phyloP scores from a whole-genome alignment of 2,888 invertebrate genomes.

The Eupsilia transversa region DNA sequence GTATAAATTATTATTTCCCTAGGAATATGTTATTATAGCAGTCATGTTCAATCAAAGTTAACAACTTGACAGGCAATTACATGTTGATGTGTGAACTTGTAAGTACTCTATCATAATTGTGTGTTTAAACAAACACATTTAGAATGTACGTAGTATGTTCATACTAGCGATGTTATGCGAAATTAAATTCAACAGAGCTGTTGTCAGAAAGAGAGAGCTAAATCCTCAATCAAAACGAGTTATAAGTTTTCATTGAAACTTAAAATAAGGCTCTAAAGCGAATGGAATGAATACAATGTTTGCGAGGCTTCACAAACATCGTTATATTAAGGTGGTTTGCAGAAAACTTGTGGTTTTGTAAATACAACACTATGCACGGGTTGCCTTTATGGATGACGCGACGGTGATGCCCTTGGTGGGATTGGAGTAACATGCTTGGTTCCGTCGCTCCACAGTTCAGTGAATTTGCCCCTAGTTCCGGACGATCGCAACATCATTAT shows the following conservation, averaged over 20 bases:
- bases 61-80: conserved; percentile 24
- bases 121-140: conserved; percentile 17
- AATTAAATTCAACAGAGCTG: conserved; percentile 21
- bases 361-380: conserved; percentile 23
- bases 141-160: conserved; percentile 6
- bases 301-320: conserved; percentile 19
- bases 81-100: conserved; percentile 34
- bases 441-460: conserved; percentile 65
- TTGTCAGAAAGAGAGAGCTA: conserved; percentile 52
- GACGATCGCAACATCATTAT: conserved; percentile 30
- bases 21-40: conserved; percentile 6
- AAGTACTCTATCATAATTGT: conserved; percentile 20
- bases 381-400: conserved; percentile 38
- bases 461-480: conserved; percentile 41
- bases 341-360: conserved; percentile 45
- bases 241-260: conserved; percentile 34
- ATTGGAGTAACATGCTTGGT: conserved; percentile 60
- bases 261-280: conserved; percentile 19
- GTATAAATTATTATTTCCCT: conserved; percentile 1
- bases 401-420: conserved; percentile 57
- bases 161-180: conserved; percentile 6
- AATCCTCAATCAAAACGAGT: conserved; percentile 51
- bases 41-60: conserved; percentile 39
- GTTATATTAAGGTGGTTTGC: conserved; percentile 33
- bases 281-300: conserved; percentile 29